A percentile compares a stretch with the other conserved stretches of the same genome.
phyloP scores from a whole-genome alignment of 2,888 invertebrate genomes.

The Folsomia manolachei region DNA sequence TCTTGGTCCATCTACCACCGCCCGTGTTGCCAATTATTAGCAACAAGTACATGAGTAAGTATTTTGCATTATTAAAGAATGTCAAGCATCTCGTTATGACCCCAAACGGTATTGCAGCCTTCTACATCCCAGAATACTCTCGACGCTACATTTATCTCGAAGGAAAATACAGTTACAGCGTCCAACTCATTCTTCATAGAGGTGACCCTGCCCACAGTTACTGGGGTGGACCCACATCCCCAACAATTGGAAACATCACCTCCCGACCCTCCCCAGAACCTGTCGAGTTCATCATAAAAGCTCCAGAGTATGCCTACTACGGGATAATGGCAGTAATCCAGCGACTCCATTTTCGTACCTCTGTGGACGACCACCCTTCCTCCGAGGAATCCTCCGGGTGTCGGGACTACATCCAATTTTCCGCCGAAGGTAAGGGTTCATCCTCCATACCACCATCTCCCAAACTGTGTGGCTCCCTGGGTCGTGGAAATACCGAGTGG shows the following conservation, averaged over 20 bases:
- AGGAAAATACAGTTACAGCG: constrained; percentile 29
- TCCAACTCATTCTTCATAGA: constrained; percentile 10
- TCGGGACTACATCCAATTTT: not conserved
- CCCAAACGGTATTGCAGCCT: constrained; percentile 7
- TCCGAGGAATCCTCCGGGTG: not conserved
- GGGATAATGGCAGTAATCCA: constrained; percentile 28
- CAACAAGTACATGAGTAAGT: constrained; percentile 13
- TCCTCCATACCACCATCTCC: not conserved
- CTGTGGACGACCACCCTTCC: not conserved
- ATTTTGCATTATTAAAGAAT: not conserved
- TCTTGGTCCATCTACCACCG: not conserved
- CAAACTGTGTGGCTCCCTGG: constrained; percentile 25
- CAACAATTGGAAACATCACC: too few species aligned
- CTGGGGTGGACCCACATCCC: too few species aligned
- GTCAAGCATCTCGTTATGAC: not conserved
- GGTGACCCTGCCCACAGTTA: not conserved
- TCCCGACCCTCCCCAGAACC: not conserved
- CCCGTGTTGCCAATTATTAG: not conserved
- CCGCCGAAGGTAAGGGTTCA: not conserved
- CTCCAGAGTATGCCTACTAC: constrained; percentile 26
- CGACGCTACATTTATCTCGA: constrained; percentile 22
- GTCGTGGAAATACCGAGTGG: constrained; percentile 5
- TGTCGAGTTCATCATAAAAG: constrained; percentile 23
- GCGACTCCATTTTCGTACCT: constrained; percentile 21
- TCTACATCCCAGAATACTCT: constrained; percentile 20